These are phyloP conservation scores for Leptodactylus fallax DNA, from an alignment of 2,797 vertebrate genomes.

Conservation along the genomic window DNA sequence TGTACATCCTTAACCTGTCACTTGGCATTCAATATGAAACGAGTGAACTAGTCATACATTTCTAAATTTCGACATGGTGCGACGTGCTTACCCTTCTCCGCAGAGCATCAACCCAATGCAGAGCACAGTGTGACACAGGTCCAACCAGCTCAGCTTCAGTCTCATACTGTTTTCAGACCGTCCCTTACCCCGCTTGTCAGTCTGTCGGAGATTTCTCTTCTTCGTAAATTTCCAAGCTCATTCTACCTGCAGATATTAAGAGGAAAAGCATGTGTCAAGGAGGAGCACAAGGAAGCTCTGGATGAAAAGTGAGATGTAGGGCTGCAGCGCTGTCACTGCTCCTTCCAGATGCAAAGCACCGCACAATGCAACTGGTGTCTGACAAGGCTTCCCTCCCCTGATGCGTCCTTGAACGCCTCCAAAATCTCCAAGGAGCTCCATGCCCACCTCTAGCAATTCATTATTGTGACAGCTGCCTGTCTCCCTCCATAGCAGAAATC, in stretches of 20 bases:
- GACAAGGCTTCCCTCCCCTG: conserved; percentile 39
- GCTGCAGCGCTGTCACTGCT: conserved; percentile 30
- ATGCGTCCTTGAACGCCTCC: conserved; percentile 45
- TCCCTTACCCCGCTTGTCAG: conserved; percentile 27
- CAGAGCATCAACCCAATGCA: conserved; percentile 59
- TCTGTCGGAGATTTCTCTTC: conserved; percentile 10
- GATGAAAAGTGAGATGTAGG: not conserved
- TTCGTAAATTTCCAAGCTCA: not conserved
- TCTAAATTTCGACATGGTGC: not conserved
- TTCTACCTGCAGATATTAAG: conserved; percentile 50
- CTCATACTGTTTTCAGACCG: conserved; percentile 47
- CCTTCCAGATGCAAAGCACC: conserved; percentile 28
- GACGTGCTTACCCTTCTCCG: conserved; percentile 55
- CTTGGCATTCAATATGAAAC: no score
- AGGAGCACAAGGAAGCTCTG: conserved; percentile 1
- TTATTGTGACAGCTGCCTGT: conserved; percentile 13
- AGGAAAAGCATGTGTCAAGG: not conserved
- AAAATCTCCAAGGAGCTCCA: conserved; percentile 6
- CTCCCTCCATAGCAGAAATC: not conserved
- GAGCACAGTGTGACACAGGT: conserved; percentile 60
- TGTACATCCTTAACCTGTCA: no score
- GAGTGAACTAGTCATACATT: no score
- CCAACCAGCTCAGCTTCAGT: conserved; percentile 52
- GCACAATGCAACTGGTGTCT: conserved; percentile 54
- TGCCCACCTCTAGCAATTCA: conserved; percentile 6